Conservation (phyloP, 2,888 invertebrate species). For the Orthonevra nobilis region DNA sequence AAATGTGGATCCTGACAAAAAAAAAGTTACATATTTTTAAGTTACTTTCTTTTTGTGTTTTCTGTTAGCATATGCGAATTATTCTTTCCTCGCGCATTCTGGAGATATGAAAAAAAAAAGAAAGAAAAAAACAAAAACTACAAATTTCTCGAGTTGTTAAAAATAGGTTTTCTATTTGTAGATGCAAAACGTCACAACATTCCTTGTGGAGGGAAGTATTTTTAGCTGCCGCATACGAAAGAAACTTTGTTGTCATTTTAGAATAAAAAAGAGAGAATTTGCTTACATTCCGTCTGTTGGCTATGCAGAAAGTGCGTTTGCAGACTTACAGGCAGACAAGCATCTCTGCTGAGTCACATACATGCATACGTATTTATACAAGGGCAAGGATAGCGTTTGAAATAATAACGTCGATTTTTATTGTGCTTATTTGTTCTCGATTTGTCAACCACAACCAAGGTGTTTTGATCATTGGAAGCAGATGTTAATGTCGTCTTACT, state of each 20-base stretch:
- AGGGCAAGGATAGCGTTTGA: too few species aligned
- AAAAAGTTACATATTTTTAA: not conserved
- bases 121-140: conserved; percentile 29
- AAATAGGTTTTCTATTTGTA: conserved; percentile 66
- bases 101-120: not conserved
- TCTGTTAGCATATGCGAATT: not conserved
- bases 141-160: conserved; percentile 37
- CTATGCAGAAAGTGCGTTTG: not conserved
- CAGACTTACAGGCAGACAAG: not conserved
- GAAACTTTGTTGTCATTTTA: conserved; percentile 44
- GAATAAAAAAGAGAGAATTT: too few species aligned
- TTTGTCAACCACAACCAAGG: too few species aligned
- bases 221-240: conserved; percentile 46
- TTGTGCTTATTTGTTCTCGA: too few species aligned
- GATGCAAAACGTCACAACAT: conserved; percentile 58
- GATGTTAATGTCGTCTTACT: too few species aligned
- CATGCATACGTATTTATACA: too few species aligned
- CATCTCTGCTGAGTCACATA: too few species aligned
- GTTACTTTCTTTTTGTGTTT: not conserved
- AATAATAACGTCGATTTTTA: too few species aligned
- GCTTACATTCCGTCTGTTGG: too few species aligned
- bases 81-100: conserved; percentile 22
- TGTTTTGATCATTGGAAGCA: too few species aligned
- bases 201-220: conserved; percentile 37
- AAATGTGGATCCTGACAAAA: too few species aligned